Conservation (phyloP, 1,140 invertebrate species). For the Drosophila ananassae region DNA sequence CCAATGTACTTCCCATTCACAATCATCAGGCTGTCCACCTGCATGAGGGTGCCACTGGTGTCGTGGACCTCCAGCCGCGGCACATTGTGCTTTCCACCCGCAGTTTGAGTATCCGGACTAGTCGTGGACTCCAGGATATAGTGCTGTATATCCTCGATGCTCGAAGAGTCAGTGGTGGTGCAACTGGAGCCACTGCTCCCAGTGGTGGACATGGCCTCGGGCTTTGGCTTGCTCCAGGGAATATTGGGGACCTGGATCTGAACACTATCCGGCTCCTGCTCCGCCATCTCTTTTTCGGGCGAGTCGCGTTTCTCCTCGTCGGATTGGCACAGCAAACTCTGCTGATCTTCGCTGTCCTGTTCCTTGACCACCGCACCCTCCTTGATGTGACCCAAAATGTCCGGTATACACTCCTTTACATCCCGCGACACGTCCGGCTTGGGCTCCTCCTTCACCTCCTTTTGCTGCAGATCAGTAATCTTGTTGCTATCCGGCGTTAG, state of each 20-base stretch:
- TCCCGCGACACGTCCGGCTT: conserved; percentile 79
- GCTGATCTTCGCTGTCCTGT: conserved; percentile 58
- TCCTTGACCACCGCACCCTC: conserved; percentile 24
- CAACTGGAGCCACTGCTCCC: conserved; percentile 72
- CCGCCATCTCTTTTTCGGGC: conserved; percentile 85
- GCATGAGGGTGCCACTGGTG: conserved; percentile 87
- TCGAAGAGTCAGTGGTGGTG: conserved; percentile 71
- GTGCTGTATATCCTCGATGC: conserved; percentile 83
- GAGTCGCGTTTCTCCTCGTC: conserved; percentile 82
- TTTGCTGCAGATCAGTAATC: conserved; percentile 63
- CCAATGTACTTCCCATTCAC: conserved; percentile 84
- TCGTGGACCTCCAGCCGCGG: conserved; percentile 89
- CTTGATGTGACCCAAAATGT: conserved; percentile 77
- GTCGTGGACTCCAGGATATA: conserved; percentile 83
- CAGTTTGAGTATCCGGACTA: conserved; percentile 81
- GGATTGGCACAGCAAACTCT: conserved; percentile 57
- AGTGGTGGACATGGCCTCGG: conserved; percentile 64
- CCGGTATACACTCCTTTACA: conserved; percentile 77
- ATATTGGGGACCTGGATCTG: conserved; percentile 87
- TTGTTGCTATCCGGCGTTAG: conserved; percentile 59
- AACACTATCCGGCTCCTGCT: conserved; percentile 78
- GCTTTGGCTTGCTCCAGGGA: conserved; percentile 85
- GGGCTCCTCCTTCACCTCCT: conserved; percentile 17
- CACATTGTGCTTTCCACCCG: conserved; percentile 77
- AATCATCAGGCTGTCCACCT: conserved; percentile 86